Conservation (phyloP, 2,888 invertebrate species). For the Drosophila trichaetosa region DNA sequence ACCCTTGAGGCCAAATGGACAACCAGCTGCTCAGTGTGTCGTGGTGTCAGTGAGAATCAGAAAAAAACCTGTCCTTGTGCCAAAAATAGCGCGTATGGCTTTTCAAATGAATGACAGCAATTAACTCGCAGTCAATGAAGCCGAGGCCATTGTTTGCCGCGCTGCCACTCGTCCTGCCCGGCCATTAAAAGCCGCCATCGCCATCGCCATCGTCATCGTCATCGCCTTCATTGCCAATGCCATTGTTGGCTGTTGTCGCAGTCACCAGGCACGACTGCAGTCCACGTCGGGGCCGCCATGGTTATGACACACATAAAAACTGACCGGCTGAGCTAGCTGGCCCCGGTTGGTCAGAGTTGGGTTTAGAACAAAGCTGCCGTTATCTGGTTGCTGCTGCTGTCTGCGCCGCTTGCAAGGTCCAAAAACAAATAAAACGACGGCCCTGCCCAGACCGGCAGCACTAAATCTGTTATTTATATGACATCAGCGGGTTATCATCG, state of each 20-base stretch:
- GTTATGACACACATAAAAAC: conserved; percentile 72
- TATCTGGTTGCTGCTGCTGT: conserved; percentile 44
- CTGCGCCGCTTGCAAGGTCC: conserved; percentile 39
- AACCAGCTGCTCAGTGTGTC: not conserved
- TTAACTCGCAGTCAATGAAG: conserved; percentile 77
- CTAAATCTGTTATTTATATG: conserved; percentile 78
- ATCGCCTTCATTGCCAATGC: conserved; percentile 13
- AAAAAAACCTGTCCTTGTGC: conserved; percentile 17
- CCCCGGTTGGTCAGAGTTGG: conserved; percentile 14
- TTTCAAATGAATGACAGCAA: conserved; percentile 80
- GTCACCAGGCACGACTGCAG: conserved; percentile 47
- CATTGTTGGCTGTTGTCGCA: conserved; percentile 17
- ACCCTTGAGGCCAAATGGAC: conserved; percentile 33
- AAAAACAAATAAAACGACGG: conserved; percentile 70
- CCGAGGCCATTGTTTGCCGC: conserved; percentile 67
- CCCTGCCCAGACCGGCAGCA: conserved; percentile 53
- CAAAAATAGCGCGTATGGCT: conserved; percentile 70
- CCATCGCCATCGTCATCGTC: conserved; percentile 5
- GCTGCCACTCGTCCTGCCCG: conserved; percentile 17
- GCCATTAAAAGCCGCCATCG: conserved; percentile 63
- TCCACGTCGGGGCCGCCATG: conserved; percentile 26
- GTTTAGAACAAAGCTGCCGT: conserved; percentile 57
- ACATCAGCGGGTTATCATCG: conserved; percentile 64
- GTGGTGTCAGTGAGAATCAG: not conserved
- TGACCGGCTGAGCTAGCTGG: conserved; percentile 27